These are phyloP conservation scores for Magallana gigas DNA, from an alignment of 1,140 invertebrate genomes.

Conservation along the genomic window DNA sequence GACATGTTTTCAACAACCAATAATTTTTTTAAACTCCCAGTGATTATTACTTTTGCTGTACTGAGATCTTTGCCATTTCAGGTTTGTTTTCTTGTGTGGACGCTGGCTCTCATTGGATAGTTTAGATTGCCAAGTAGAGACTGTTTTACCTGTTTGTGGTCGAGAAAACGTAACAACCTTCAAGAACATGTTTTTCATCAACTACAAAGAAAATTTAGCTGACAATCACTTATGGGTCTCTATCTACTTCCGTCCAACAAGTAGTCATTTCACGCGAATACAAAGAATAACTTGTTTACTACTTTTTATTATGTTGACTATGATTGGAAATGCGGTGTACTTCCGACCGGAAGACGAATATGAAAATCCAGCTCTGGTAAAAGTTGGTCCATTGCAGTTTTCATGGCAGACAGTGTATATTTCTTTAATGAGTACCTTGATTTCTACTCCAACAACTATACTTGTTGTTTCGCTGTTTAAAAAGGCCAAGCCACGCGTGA, in stretches of 20 bases:
- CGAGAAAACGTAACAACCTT: conserved; percentile 75
- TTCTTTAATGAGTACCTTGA: conserved; percentile 56
- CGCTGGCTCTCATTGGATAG: conserved; percentile 75
- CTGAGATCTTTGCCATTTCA: conserved; percentile 52
- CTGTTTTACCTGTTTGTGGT: conserved; percentile 72
- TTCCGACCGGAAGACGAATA: conserved; percentile 62
- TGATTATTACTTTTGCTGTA: not conserved
- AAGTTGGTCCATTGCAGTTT: conserved; percentile 49
- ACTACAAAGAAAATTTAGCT: conserved; percentile 75
- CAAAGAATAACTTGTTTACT: conserved; percentile 77
- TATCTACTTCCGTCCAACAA: conserved; percentile 71
- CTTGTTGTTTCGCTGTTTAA: conserved; percentile 66
- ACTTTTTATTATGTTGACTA: conserved; percentile 75
- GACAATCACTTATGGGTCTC: conserved; percentile 79
- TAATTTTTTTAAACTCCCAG: no score
- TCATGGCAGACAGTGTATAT: conserved; percentile 55
- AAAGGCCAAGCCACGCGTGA: conserved; percentile 56
- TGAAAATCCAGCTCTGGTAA: conserved; percentile 46
- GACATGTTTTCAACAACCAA: no score
- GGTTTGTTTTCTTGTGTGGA: conserved; percentile 74
- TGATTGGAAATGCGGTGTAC: conserved; percentile 79
- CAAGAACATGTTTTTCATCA: conserved; percentile 73
- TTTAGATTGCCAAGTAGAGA: conserved; percentile 71
- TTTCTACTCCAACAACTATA: conserved; percentile 57
- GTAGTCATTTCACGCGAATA: conserved; percentile 76